Evolutionary conservation across 2,113 vertebrate species (phyloP).

Genomic region (Aegotheles bennettii): DNA sequence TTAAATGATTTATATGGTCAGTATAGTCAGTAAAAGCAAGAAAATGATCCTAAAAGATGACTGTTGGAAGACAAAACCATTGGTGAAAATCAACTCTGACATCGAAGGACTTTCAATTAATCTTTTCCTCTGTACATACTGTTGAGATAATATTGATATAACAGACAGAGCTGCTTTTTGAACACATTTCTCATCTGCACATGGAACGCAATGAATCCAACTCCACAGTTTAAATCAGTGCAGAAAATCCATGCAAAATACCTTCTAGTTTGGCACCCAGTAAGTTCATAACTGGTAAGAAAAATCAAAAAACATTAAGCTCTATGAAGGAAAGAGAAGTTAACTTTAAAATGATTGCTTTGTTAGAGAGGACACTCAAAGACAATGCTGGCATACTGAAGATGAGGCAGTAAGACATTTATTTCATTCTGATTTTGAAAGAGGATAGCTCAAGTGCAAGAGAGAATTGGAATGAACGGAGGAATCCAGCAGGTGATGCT

Average conservation of each 20-base stretch:
- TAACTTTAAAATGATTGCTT: background rate
- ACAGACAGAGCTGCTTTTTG: background rate
- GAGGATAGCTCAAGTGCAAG: background rate
- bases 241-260: background rate
- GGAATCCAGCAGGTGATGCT: background rate
- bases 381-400: background rate
- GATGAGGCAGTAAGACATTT: background rate
- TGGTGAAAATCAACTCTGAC: background rate
- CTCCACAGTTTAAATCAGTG: background rate
- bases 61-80: background rate
- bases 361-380: background rate
- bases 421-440: background rate
- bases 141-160: background rate
- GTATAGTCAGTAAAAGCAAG: background rate
- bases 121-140: background rate
- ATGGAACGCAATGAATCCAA: background rate
- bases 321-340: background rate
- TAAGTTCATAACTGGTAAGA: background rate
- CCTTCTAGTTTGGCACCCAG: background rate
- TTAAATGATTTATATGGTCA: background rate
- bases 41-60: background rate
- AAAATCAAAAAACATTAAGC: background rate
- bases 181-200: background rate
- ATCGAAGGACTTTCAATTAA: background rate
- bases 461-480: background rate